Evolutionary conservation across 35 echinoderm and acorn worm genomes (phyloP).

Genomic region (Patiria miniata): DNA sequence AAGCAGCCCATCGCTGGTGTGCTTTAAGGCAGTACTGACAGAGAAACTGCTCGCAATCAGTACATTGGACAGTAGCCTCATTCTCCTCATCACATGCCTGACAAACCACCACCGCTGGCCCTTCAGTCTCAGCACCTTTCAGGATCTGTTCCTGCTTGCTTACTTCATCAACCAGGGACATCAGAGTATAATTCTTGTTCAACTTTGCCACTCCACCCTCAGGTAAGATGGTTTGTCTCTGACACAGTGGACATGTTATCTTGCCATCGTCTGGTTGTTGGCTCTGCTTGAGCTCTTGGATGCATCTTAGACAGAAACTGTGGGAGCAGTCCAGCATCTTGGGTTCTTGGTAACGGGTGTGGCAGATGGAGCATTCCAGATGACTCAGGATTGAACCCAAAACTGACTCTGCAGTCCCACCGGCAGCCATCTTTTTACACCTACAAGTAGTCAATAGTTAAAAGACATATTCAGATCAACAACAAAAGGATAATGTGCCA

Average conservation of each 20-base stretch:
- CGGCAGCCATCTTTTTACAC: not conserved
- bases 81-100: constrained; percentile 5
- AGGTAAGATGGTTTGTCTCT: not conserved
- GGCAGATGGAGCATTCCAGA: constrained; percentile 8
- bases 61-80: not conserved
- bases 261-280: not conserved
- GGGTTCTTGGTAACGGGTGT: not conserved
- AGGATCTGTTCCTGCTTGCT: not conserved
- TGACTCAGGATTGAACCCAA: not conserved
- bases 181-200: not conserved
- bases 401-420: not conserved
- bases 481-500: no score
- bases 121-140: not conserved
- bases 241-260: not conserved
- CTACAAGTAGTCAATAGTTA: no score
- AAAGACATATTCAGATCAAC: no score
- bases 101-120: constrained; percentile 6
- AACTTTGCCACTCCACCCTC: not conserved
- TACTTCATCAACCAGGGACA: not conserved
- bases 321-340: not conserved
- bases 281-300: not conserved
- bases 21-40: not conserved
- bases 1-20: not conserved
- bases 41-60: not conserved
- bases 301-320: constrained; percentile 11